Percentiles rank a stretch among this genome's conserved stretches.
Conservation (phyloP, 2,113 vertebrate species). For the Todiramphus saurophagus region DNA sequence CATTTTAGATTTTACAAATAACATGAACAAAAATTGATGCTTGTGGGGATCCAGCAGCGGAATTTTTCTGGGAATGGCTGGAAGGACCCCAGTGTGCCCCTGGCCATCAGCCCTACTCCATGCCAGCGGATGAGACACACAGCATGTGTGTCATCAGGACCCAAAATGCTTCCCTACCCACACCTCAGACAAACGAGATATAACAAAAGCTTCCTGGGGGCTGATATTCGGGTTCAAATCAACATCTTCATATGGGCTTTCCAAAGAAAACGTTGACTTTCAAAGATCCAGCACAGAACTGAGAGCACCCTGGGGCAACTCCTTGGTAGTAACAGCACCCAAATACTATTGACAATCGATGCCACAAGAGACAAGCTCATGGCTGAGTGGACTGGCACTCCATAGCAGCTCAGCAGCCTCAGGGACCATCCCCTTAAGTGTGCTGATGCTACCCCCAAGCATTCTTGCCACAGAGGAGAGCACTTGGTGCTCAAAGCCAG, state of each 20-base stretch:
- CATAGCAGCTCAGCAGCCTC: background rate
- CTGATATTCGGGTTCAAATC: background rate
- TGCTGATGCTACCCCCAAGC: background rate
- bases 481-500: rapidly evolving
- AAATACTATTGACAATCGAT: background rate
- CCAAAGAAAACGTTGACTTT: background rate
- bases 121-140: background rate
- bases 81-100: background rate
- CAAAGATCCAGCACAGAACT: background rate
- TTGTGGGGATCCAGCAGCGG: background rate
- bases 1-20: background rate
- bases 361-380: background rate
- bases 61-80: background rate
- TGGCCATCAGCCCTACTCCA: background rate
- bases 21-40: background rate
- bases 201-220: background rate
- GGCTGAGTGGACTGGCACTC: background rate
- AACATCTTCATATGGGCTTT: background rate
- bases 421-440: background rate
- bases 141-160: background rate
- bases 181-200: background rate
- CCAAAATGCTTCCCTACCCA: background rate
- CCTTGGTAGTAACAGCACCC: background rate
- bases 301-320: background rate
- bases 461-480: background rate